These are phyloP conservation scores for Diabrotica virgifera DNA, from an alignment of 1,140 invertebrate genomes.

Conservation along the genomic window DNA sequence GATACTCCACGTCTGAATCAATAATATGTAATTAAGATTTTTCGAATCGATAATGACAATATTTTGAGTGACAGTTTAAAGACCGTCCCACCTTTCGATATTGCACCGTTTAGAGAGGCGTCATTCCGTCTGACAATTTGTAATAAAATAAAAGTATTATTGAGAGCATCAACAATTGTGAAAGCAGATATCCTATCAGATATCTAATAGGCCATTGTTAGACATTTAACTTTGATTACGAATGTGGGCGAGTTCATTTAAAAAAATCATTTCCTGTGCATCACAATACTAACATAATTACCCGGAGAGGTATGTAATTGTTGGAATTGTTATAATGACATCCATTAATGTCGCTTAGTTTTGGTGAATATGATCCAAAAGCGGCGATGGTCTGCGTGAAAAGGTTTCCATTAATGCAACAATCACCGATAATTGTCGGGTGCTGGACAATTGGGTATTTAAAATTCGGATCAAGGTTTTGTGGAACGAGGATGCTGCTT, in stretches of 20 bases:
- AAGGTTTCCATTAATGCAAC: not conserved
- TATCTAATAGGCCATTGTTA: slow-evolving; percentile 46
- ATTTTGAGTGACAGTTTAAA: slow-evolving; percentile 13
- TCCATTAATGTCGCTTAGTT: slow-evolving; percentile 33
- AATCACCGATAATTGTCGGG: not conserved
- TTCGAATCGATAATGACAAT: not conserved
- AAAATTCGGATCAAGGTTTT: no score
- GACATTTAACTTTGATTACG: slow-evolving; percentile 47
- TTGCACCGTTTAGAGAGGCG: slow-evolving; percentile 13
- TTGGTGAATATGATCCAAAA: not conserved
- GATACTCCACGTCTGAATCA: no score
- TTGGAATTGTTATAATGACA: slow-evolving; percentile 45
- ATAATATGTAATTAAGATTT: no score
- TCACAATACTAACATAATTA: slow-evolving; percentile 47
- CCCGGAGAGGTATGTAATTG: slow-evolving; percentile 40
- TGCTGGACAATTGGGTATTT: no score
- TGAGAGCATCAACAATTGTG: slow-evolving; percentile 30
- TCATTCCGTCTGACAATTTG: slow-evolving; percentile 16
- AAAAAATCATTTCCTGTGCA: slow-evolving; percentile 47
- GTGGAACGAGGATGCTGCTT: no score
- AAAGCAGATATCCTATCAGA: slow-evolving; percentile 26
- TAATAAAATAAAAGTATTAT: slow-evolving; percentile 25
- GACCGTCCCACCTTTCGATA: slow-evolving; percentile 16
- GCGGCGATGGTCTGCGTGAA: not conserved
- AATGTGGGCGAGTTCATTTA: slow-evolving; percentile 47